Conservation (phyloP, 2,888 invertebrate species). For the Thelaira solivaga region DNA sequence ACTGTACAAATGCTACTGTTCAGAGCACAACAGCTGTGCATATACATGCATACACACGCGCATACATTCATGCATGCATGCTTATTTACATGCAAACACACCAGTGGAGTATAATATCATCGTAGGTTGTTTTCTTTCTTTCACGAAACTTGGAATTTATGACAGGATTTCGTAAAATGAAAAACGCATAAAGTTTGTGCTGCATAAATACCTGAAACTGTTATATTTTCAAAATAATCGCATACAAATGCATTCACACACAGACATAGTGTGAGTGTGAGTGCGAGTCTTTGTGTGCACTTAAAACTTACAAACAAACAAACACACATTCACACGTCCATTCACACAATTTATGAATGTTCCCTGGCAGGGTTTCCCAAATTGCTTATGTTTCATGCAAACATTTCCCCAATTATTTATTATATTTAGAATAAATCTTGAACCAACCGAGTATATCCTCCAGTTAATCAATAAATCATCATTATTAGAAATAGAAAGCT, state of each 20-base stretch:
- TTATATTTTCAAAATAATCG: conserved; percentile 45
- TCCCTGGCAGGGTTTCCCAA: too few species aligned
- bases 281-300: too few species aligned
- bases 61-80: background rate
- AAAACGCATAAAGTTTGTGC: conserved; percentile 60
- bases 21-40: conserved; percentile 14
- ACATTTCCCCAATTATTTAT: too few species aligned
- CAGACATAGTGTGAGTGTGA: background rate
- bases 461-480: too few species aligned
- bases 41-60: background rate
- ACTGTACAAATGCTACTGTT: conserved; percentile 51
- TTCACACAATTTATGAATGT: too few species aligned
- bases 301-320: too few species aligned
- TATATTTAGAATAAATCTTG: too few species aligned
- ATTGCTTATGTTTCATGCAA: too few species aligned
- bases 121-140: conserved; percentile 58
- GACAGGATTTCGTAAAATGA: conserved; percentile 62
- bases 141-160: conserved; percentile 60
- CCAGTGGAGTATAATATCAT: background rate
- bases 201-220: conserved; percentile 60
- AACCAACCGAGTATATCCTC: too few species aligned
- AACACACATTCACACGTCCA: too few species aligned
- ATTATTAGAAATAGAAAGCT: too few species aligned
- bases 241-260: conserved; percentile 8
- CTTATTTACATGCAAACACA: background rate